These are phyloP conservation scores for Paguma larvata DNA, from an alignment of 2,797 vertebrate genomes.

Conservation along the genomic window DNA sequence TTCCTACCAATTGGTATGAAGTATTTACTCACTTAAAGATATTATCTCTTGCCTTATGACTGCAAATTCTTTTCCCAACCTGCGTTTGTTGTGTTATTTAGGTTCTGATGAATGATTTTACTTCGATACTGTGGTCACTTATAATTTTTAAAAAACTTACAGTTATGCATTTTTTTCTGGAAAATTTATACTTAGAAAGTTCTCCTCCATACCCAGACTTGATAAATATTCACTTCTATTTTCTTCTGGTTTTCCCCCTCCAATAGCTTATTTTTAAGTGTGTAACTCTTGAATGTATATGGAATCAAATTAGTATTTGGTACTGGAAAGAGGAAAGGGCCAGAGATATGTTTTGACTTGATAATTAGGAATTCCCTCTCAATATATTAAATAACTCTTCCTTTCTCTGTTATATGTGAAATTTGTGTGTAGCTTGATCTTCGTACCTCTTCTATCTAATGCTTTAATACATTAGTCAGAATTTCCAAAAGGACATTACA, in stretches of 20 bases:
- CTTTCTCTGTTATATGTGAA: not conserved
- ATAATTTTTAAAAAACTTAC: not conserved
- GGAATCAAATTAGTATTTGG: not conserved
- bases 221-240: not conserved
- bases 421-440: not conserved
- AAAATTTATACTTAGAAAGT: not conserved
- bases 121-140: not conserved
- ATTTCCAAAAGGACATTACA: not conserved
- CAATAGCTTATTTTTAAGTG: not conserved
- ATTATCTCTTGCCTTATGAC: not conserved
- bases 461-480: not conserved
- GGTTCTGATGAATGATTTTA: not conserved
- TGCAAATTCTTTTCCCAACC: not conserved
- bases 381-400: not conserved
- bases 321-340: not conserved
- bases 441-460: not conserved
- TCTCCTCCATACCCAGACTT: not conserved
- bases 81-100: not conserved
- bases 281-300: not conserved
- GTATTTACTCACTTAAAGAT: not conserved
- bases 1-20: not conserved
- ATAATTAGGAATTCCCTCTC: not conserved
- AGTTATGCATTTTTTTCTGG: not conserved
- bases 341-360: conserved; percentile 17
- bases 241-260: not conserved